Evolutionary conservation across 1,140 invertebrate genomes (phyloP), one percentile per base, ranked within the genome.

Genomic region (Nylanderia fulva): DNA sequence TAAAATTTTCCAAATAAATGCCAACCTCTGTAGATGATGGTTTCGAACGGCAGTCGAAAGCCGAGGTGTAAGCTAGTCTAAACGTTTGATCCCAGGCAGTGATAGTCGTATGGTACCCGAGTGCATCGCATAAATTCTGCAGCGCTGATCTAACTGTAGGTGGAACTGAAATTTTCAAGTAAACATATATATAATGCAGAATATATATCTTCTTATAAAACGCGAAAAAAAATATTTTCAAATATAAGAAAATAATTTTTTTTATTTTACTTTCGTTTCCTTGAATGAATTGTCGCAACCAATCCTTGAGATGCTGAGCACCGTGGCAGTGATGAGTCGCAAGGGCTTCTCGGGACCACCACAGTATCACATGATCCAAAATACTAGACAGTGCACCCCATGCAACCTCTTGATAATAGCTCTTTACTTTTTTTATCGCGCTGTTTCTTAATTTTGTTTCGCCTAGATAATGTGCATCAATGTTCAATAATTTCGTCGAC

Each of bases 1-100:
- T 11, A 42, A 1, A 24, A 27, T 1, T 33, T 74, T 18, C 0
- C 9, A 15, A n/a, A 15, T 36, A 7, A 21, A 21, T 58, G 74
- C 21, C 56, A 2, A 92, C 92, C 88, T 92, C 91, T 0, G 83
- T 79, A 0, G 85, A 84, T 1, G 85, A 88, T 1, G 89, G 82
- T 63, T 84, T 91, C n/a, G 92, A 94, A 36, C 79, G 68, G 42
- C 87, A 93, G 3, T 92, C 84, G 52, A 93, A 94, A 13, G 91
- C 87, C 13, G 91, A 90, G 11, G 91, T 93, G 58, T 94, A 93
- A n/a, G 95, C 95, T 52, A 94, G 60, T 93, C 96, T 95, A 91
- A 98, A 98, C 75, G 96, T 94, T 88, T 96, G 96, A 92, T 98
- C 97, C 97, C 97, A 98, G 42, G 96, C 96, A 4, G 96, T 97